Conservation (phyloP, 2,888 invertebrate species). For the Lasioglossum pauxillum region DNA sequence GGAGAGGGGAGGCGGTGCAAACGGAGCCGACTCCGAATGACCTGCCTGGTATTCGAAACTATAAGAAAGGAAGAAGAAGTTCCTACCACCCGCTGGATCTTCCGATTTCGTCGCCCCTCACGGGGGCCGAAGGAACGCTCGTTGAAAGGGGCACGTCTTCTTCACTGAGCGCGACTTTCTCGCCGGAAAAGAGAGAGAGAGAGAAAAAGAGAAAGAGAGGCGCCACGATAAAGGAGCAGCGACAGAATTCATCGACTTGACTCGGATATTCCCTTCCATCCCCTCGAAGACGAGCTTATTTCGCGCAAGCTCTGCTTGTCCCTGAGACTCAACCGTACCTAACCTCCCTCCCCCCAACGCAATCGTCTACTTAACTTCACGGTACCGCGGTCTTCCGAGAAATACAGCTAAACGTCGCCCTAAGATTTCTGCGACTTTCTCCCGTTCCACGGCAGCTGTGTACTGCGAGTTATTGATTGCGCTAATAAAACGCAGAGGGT, state of each 20-base stretch:
- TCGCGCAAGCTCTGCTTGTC: slow-evolving; percentile 48
- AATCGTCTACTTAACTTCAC: slow-evolving; percentile 68
- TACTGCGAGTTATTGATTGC: slow-evolving; percentile 33
- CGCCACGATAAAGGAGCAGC: slow-evolving; percentile 65
- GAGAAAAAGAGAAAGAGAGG: not conserved
- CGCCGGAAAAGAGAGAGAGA: not conserved
- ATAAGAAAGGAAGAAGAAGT: slow-evolving; percentile 66
- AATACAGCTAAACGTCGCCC: slow-evolving; percentile 35
- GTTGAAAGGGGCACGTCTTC: slow-evolving; percentile 57
- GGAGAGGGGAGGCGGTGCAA: not conserved
- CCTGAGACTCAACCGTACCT: not conserved
- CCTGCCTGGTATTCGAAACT: slow-evolving; percentile 54
- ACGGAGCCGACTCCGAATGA: slow-evolving; percentile 37
- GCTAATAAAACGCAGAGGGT: slow-evolving; percentile 22
- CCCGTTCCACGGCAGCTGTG: slow-evolving; percentile 10
- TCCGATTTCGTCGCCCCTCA: slow-evolving; percentile 47
- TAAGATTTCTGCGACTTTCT: slow-evolving; percentile 29
- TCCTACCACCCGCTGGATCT: slow-evolving; percentile 33
- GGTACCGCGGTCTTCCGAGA: slow-evolving; percentile 55
- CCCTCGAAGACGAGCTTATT: slow-evolving; percentile 62
- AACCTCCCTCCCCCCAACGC: not conserved
- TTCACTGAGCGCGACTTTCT: slow-evolving; percentile 54
- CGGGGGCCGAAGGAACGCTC: slow-evolving; percentile 15
- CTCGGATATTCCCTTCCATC: slow-evolving; percentile 26
- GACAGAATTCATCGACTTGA: slow-evolving; percentile 59